Evolutionary conservation across 2,888 invertebrate genomes (phyloP).

Genomic region (Plebejus anna): DNA sequence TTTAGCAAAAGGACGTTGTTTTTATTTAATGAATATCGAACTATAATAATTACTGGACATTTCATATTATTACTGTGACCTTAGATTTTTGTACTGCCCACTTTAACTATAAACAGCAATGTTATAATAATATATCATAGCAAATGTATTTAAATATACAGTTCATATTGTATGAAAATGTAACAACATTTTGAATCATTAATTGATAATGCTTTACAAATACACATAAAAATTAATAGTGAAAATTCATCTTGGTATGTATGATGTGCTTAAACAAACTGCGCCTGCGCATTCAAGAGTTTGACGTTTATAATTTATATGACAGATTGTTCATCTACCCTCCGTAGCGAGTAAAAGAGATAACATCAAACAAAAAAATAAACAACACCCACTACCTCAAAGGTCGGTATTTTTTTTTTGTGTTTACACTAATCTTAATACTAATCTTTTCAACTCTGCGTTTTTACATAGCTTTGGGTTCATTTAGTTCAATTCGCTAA

Average conservation of each 20-base stretch:
- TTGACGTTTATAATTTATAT: neutral
- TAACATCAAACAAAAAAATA: neutral
- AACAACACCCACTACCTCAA: slow-evolving; percentile 22
- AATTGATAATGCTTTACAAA: too few relatives aligned
- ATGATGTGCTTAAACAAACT: neutral
- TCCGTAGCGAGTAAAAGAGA: neutral
- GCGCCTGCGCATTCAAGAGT: neutral
- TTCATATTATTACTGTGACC: neutral
- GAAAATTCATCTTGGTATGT: neutral
- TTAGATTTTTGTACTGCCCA: neutral
- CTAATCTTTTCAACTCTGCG: slow-evolving; percentile 52
- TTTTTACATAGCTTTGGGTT: slow-evolving; percentile 66
- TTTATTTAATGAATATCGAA: neutral
- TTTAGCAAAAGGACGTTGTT: neutral
- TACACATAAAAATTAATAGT: neutral
- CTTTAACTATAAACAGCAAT: neutral
- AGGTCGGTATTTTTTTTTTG: slow-evolving; percentile 46
- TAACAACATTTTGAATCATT: neutral
- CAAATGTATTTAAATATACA: neutral
- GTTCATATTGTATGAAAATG: neutral
- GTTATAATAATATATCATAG: neutral
- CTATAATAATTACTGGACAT: neutral
- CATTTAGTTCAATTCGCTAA: slow-evolving; percentile 54
- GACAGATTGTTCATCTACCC: neutral
- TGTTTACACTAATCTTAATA: slow-evolving; percentile 54